Evolutionary conservation across 92 coral and sea anemone genomes (phyloP), one percentile per base, ranked within the genome.

Genomic region (Muricea muricata): DNA sequence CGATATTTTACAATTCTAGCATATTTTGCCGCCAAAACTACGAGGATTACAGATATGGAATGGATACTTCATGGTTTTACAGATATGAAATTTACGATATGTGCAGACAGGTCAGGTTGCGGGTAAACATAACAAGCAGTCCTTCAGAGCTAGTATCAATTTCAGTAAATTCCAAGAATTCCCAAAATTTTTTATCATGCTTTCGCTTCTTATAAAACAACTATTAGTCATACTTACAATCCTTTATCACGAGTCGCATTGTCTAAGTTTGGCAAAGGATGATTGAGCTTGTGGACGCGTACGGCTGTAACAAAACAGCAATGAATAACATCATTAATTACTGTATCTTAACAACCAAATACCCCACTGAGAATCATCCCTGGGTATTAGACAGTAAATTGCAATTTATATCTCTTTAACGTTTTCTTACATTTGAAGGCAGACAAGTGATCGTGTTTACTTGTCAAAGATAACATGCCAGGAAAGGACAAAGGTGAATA

Each of bases 211-310:
- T 82, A 81, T 48, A 58, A 90, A 89, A 46, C 88, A 91, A 31
- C 94, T 95, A 47, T 91, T 94, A 40, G 73, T 41, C 67, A 90
- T 39, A 94, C 98, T 90, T 75, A 95, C 98, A 93, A 85, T 76
- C 98, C 98, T 24, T 80, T 87, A 45, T 95, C 98, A 57, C 91
- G 91, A 46, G 92, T 94, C 18, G 98, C 98, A 40, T 91, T 93
- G 45, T 86, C 72, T 68, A 92, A 90, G 84, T 83, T 87, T 18
- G 98, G 98, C 89, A 95, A 89, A 5, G 96, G 96, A 78, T 95
- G 97, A 75, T 95, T 93, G 46, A 95, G 85, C 37, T 89, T 90
- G 86, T 48, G 94, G 85, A 69, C 87, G 90, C 92, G 74, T 12
- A 66, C 60, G 68, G 56, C 76, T 73, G 68, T 56, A 74, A 35